Base-by-base conservation (phyloP, 2,113 vertebrate species). In the Apteryx mantelli region DNA sequence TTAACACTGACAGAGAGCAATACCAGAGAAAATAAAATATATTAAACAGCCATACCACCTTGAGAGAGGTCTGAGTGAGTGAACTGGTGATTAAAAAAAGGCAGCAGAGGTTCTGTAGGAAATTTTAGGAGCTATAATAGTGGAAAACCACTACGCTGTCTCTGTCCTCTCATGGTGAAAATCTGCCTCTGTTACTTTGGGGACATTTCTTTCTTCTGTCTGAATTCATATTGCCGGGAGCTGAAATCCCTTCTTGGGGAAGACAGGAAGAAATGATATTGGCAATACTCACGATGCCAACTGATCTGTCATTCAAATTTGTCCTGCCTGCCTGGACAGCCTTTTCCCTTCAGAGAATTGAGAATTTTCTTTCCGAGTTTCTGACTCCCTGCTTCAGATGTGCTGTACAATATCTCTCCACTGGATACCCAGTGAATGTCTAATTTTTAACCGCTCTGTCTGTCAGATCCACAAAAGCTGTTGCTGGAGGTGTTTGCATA, bases 391-490 rank as follows among this genome's bases (percentile, higher is more conserved):
- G 91, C 94, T n/a, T 97, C 88, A 96, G 94, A 97, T 94, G 96
- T 96, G 88, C 95, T 20, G 75, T 32, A 97, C 95, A 97, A 96
- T 97, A 53, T 94, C 82, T 97, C 96, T 97, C 95, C 76, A 83
- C 95, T 97, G 97, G 97, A 97, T 95, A 85, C 86, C 93, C 86
- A 90, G 65, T 91, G 85, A 97, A 97, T 95, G 91, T 88, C 96
- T 97, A 96, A 93, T 96, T 97, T 97, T 97, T 97, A 97, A 95
- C 86, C 95, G 94, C 91, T 97, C 89, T 76, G 91, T 30, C 96
- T 97, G 97, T 95, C 96, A 97, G 96, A 91, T 95, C 94, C 91
- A 96, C 96, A 97, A 97, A 97, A 96, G 96, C 92, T 96, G 86
- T 93, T 91, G 81, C 58, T 93, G 96, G 96, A 97, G 92, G 96